Conservation (phyloP, 2,888 invertebrate genomes). For the Prosopocoilus inquinatus region DNA sequence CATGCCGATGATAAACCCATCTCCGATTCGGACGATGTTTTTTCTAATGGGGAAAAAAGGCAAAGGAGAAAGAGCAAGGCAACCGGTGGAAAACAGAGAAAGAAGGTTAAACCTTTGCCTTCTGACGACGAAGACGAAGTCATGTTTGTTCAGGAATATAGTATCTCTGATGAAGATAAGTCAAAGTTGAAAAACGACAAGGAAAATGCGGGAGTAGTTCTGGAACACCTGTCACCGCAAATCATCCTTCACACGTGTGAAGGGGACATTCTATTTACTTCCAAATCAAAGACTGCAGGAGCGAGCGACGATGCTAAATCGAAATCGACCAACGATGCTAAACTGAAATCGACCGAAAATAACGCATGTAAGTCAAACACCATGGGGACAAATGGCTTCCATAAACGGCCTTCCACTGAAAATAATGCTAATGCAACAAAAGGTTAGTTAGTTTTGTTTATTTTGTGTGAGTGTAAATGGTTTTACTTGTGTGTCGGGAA, state of each 20-base stretch:
- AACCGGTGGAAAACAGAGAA: background rate
- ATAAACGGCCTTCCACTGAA: no score
- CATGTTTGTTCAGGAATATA: background rate
- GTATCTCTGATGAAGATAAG: background rate
- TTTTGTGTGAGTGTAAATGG: no score
- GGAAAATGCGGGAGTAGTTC: background rate
- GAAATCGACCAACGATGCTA: no score
- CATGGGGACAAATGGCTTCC: no score
- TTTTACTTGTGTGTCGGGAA: no score
- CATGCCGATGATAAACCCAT: background rate
- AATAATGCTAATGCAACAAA: no score
- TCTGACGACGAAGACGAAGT: background rate
- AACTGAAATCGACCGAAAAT: no score
- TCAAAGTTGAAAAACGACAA: slow-evolving; percentile 5
- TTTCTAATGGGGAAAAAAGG: background rate
- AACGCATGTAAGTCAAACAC: no score
- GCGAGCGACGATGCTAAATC: no score
- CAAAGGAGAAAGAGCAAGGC: background rate
- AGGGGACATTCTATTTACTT: slow-evolving; percentile 1
- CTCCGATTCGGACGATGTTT: background rate
- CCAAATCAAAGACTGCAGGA: background rate
- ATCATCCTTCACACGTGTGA: slow-evolving; percentile 5
- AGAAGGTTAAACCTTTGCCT: background rate
- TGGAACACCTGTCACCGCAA: slow-evolving; percentile 5
- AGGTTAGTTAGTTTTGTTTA: no score